These are phyloP conservation scores for Parus major DNA, from an alignment of 2,113 vertebrate species.

Conservation along the genomic window DNA sequence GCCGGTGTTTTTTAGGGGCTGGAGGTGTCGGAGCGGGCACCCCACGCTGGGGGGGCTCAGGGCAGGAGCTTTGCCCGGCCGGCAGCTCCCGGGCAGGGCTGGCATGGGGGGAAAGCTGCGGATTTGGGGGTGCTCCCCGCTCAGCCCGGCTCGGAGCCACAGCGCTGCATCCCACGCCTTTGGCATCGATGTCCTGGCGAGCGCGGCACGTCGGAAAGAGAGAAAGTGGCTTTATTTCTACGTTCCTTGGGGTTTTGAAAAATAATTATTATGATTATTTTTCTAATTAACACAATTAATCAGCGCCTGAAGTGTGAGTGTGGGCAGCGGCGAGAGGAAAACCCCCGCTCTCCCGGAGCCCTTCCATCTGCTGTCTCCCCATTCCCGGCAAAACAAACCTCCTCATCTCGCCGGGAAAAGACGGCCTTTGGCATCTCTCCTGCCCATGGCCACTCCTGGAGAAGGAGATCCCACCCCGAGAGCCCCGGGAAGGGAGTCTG, in stretches of 20 bases:
- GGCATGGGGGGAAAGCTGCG: rapidly evolving
- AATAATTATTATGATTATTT: not conserved
- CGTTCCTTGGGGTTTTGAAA: not conserved
- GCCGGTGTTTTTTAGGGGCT: not conserved
- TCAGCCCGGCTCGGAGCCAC: not conserved
- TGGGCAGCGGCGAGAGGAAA: not conserved
- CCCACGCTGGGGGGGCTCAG: not conserved
- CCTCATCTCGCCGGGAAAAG: not conserved
- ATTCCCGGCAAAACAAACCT: not conserved
- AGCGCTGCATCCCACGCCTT: not conserved
- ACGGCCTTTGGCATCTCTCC: not conserved
- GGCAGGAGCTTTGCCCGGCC: not conserved
- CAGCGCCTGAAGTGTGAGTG: not conserved
- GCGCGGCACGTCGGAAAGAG: not conserved
- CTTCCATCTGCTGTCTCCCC: not conserved
- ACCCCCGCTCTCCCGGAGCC: not conserved
- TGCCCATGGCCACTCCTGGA: not conserved
- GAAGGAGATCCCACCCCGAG: not conserved
- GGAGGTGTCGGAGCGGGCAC: not conserved
- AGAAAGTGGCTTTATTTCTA: not conserved
- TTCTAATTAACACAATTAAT: not conserved
- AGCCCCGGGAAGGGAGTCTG: not conserved
- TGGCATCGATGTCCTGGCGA: not conserved
- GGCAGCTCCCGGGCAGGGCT: not conserved
- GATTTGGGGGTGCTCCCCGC: rapidly evolving